Base-by-base conservation (phyloP, 1,140 invertebrate genomes). In the Pseudomyrmex dendroicus region DNA sequence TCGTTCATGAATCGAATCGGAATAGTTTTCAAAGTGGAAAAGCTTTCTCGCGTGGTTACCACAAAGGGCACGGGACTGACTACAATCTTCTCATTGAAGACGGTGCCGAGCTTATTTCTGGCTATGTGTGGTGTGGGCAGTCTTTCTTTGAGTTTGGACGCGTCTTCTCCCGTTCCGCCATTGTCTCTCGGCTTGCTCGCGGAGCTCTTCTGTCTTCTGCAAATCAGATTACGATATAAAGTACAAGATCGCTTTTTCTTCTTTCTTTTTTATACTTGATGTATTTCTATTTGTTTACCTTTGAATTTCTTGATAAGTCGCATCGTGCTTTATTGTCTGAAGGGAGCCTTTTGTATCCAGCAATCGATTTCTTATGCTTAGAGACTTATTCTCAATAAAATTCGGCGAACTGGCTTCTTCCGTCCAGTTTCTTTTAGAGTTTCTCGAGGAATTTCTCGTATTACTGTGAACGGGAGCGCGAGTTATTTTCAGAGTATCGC, bases 11-110 rank as follows among this genome's bases (percentile, higher is more conserved):
- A 92, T 48, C 90, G 90, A 68, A 94, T 92, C 0, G 93, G 92
- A 46, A 91, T 91, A 2, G 89, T 93, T 85, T 91, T 90, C 68
- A 94, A 84, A 4, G 94, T 94, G 13, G 91, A 91, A 70, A 94
- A 94, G 83, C 94, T 94, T 87, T 94, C 91, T 50, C 89, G 89
- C 0, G 92, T 93, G 8, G 92, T 92, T 54, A 92, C 88, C n/a
- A 90, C 85, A 85, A 92, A 94, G 66, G 93, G 93, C 66, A 94
- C 92, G 62, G 94, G 92, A 78, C 92, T 94, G 12, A 94, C 93
- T 5, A 94, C 90, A 61, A 94, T 91, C 84, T 90, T 94, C 84
- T 94, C 91, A 35, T 92, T 93, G 77, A 94, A 94, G 73, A 94
- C 84, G 35, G 91, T 94, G 12, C 93, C 93, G 46, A 92, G 89